Evolutionary conservation across 92 coral and sea anemone species (phyloP).

Genomic region (Porites divaricata): DNA sequence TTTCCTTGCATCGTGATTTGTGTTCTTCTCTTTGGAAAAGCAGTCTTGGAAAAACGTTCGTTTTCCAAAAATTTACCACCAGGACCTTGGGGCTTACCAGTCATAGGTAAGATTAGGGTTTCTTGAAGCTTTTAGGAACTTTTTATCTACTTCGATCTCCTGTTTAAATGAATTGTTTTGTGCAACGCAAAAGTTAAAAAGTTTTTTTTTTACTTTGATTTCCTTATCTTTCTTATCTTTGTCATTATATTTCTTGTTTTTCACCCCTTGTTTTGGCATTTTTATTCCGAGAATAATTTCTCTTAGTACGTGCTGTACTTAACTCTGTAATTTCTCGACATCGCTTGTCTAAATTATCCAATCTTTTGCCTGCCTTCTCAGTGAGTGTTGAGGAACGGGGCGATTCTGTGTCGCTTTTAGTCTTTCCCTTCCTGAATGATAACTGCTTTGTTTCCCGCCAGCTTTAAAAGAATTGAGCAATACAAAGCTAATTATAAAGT

Average conservation of each 20-base stretch:
- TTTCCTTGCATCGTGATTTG: constrained; percentile 14
- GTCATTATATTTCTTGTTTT: too few relatives aligned
- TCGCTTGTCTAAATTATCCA: too few relatives aligned
- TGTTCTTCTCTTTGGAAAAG: constrained; percentile 4
- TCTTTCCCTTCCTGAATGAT: background rate
- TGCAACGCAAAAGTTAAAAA: too few relatives aligned
- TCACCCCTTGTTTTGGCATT: too few relatives aligned
- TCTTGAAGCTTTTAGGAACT: background rate
- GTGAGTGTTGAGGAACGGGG: too few relatives aligned
- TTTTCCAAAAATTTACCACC: constrained; percentile 37
- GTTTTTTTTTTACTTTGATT: too few relatives aligned
- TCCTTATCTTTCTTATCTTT: too few relatives aligned
- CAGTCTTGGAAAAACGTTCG: background rate
- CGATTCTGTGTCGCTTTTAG: too few relatives aligned
- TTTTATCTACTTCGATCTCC: background rate
- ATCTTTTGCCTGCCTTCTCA: too few relatives aligned
- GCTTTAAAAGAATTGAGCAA: background rate
- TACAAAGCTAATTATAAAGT: background rate
- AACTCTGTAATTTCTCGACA: too few relatives aligned
- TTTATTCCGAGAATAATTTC: too few relatives aligned
- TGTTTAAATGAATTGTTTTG: background rate
- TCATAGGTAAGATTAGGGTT: constrained; percentile 38
- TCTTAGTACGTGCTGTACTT: too few relatives aligned
- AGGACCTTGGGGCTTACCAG: constrained; percentile 64
- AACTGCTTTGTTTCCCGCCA: background rate